phyloP scores from a whole-genome alignment of 2,888 invertebrate species.

The Chrysina gloriosa region DNA sequence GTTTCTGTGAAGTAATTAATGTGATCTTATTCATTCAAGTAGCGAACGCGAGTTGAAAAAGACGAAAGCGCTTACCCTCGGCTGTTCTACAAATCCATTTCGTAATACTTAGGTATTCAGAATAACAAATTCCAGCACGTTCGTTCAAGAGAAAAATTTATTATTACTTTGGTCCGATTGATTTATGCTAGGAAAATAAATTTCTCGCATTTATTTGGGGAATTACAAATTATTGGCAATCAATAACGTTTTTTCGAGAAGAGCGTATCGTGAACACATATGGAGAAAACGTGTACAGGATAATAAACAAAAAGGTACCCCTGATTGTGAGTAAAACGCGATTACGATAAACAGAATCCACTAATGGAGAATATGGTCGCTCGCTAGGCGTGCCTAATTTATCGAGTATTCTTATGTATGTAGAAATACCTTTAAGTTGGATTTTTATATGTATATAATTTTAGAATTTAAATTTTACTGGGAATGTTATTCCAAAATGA shows the following conservation, averaged over 20 bases:
- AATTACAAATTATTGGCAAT: slow-evolving; percentile 24
- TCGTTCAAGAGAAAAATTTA: slow-evolving; percentile 15
- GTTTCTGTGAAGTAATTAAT: not conserved
- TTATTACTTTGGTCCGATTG: slow-evolving; percentile 21
- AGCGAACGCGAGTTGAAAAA: not conserved
- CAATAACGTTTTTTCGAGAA: not conserved
- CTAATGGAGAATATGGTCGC: not conserved
- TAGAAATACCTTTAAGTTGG: too few species aligned
- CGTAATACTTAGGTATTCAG: not conserved
- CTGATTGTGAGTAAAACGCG: not conserved
- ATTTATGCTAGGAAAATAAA: slow-evolving; percentile 19
- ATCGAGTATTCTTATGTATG: too few species aligned
- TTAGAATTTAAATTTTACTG: too few species aligned
- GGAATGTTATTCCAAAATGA: too few species aligned
- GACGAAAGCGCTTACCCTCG: not conserved
- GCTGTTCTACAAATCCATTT: slow-evolving; percentile 8
- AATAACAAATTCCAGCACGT: slow-evolving; percentile 20
- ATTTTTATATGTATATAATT: too few species aligned
- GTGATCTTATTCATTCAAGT: not conserved
- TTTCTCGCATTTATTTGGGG: slow-evolving; percentile 12
- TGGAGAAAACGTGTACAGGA: not conserved
- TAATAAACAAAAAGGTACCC: not conserved
- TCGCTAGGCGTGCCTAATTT: not conserved
- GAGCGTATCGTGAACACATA: not conserved
- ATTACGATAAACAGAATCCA: slow-evolving; percentile 2